Percentiles rank a stretch among this genome's conserved stretches.
phyloP scores from a whole-genome alignment of 2,797 vertebrate genomes.

The Sandelia bainsii region DNA sequence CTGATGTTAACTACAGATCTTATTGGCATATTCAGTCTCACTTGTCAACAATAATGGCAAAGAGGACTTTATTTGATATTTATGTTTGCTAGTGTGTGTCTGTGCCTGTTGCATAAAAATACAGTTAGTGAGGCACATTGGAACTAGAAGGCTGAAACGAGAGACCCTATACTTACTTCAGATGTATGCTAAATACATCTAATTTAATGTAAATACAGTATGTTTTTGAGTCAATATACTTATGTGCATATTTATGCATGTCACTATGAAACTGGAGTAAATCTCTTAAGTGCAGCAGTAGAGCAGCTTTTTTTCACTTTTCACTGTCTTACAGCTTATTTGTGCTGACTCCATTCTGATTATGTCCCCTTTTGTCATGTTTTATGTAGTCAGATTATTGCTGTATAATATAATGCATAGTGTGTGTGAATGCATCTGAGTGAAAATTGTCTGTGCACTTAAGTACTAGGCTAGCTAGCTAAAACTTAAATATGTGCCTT shows the following conservation, averaged over 20 bases:
- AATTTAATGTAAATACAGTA: not conserved
- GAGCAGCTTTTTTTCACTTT: not conserved
- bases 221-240: not conserved
- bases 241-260: too few relatives aligned
- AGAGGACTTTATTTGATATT: slow-evolving; percentile 66
- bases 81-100: slow-evolving; percentile 30
- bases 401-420: not conserved
- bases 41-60: slow-evolving; percentile 64
- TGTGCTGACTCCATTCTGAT: slow-evolving; percentile 4
- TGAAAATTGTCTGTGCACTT: not conserved
- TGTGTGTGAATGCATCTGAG: slow-evolving; percentile 3
- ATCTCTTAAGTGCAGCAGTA: slow-evolving; percentile 1
- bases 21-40: slow-evolving; percentile 65
- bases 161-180: slow-evolving; percentile 3
- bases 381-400: not conserved
- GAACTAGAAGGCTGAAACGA: slow-evolving; percentile 1
- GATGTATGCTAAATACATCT: slow-evolving; percentile 15
- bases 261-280: not conserved
- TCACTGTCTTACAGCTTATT: slow-evolving; percentile 17
- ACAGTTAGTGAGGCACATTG: slow-evolving; percentile 15
- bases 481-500: too few relatives aligned
- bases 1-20: slow-evolving; percentile 63
- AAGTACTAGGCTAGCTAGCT: slow-evolving; percentile 2
- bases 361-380: not conserved
- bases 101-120: slow-evolving; percentile 23